A percentile compares a stretch with the other conserved stretches of the same genome.
Conservation (phyloP, 2,113 vertebrate species). For the Archilochus colubris region DNA sequence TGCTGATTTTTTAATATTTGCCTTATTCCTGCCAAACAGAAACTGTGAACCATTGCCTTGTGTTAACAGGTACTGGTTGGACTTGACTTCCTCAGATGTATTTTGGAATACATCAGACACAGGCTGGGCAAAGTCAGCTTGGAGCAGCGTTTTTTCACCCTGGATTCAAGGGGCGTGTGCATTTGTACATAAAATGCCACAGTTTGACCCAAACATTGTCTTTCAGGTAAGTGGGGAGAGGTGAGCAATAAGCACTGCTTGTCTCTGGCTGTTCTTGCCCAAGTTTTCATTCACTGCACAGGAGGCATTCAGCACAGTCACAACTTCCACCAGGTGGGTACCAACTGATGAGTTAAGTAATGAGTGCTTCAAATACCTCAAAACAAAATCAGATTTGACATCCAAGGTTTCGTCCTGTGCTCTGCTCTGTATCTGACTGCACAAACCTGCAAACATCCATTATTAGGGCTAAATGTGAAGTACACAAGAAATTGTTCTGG, state of each 20-base stretch:
- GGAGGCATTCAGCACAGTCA: not conserved
- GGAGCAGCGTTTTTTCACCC: constrained; percentile 81
- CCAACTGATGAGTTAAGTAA: not conserved
- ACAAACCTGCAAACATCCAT: not conserved
- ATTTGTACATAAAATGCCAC: constrained; percentile 80
- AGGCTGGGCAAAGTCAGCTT: constrained; percentile 84
- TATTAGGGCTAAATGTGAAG: not conserved
- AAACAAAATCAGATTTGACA: not conserved
- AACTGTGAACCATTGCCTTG: not conserved
- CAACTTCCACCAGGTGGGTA: not conserved
- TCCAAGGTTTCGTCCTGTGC: not conserved
- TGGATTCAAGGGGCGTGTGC: constrained; percentile 85
- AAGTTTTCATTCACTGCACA: not conserved
- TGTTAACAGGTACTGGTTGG: constrained; percentile 80
- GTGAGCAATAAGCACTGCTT: not conserved
- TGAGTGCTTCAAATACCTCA: not conserved
- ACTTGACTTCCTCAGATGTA: constrained; percentile 78
- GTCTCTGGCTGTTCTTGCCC: not conserved
- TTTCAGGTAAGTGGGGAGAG: constrained; percentile 73
- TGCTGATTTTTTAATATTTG: not conserved
- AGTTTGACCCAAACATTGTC: constrained; percentile 72
- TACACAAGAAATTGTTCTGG: not conserved
- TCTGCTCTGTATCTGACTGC: not conserved
- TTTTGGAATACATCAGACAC: constrained; percentile 86
- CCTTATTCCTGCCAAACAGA: not conserved